A percentile compares a stretch with the other conserved stretches of the same genome.
Evolutionary conservation across 2,888 invertebrate genomes (phyloP).

Genomic region (Andrena dorsata): DNA sequence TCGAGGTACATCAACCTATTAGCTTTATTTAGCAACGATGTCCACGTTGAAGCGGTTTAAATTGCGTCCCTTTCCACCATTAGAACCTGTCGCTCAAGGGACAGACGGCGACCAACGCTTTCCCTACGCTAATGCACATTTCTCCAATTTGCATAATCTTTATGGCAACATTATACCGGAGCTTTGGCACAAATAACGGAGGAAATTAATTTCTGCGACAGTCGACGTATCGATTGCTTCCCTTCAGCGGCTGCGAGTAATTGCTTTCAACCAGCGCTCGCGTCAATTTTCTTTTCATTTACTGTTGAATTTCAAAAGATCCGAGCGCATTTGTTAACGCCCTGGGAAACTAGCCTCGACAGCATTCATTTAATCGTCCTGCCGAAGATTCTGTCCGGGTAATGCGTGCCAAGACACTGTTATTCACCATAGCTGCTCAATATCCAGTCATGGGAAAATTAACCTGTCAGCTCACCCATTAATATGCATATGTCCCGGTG

Average conservation of each 20-base stretch:
- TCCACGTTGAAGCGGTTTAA: constrained; percentile 31
- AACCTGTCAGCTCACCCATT: constrained; percentile 56
- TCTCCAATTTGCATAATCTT: constrained; percentile 26
- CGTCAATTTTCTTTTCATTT: neutral
- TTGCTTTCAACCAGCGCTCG: neutral
- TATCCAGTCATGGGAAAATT: constrained; percentile 57
- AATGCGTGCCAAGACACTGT: neutral
- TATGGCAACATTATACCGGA: neutral
- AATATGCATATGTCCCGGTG: constrained; percentile 53
- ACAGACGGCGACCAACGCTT: constrained; percentile 32
- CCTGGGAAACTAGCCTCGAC: neutral
- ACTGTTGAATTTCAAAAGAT: neutral
- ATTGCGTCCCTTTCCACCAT: constrained; percentile 34
- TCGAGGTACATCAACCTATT: constrained; percentile 40
- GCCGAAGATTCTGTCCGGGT: neutral
- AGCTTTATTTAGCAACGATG: constrained; percentile 19
- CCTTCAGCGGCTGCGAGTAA: neutral
- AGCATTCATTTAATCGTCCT: constrained; percentile 6
- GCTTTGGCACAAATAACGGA: neutral
- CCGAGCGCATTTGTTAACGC: neutral
- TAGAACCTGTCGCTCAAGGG: constrained; percentile 33
- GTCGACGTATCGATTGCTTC: neutral
- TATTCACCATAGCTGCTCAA: constrained; percentile 30
- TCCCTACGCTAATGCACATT: constrained; percentile 20
- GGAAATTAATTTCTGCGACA: constrained; percentile 17